Evolutionary conservation across 1,140 invertebrate species (phyloP), one percentile per base, ranked within the genome.

Genomic region (Apis laboriosa): DNA sequence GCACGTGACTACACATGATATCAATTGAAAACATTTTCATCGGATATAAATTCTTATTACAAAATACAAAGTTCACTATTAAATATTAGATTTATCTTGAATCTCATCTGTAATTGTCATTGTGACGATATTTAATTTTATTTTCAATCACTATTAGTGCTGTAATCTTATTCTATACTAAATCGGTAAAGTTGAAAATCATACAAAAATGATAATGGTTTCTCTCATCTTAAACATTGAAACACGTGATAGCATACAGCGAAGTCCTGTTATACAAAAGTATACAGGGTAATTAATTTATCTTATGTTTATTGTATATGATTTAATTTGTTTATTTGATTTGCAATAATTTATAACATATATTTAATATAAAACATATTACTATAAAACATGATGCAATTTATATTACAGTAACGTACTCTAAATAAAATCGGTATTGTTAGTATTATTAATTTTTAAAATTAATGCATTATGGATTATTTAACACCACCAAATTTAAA

Each of bases 401-500:
- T 73, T 13, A 17, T 68, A 51, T 60, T 17, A 24, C 17, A 24
- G 17, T 51, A 51, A 21, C 1, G 4, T 56, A 9, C 43, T 70
- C 43, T 13, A 51, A 75, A 43, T 12, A 58, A 76, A 7, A 49
- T 60, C 19, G 12, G 34, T 8, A 12, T 43, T 73, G 9, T 13
- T 58, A 9, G 8, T 8, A 51, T 53, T 19, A 24, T 72, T 34
- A 24, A 21, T 19, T 28, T 73, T 43, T 9, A 64, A 24, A 43
- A 76, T 17, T 15, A 28, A 15, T 56, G 24, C 15, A 34, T n/a
- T 21, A 87, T 88, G 86, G 49, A 63, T 1, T 4, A 9, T n/a
- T 68, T 72, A 34, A 51, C 87, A 1, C 61, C 86, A 66, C 89
- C 92, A 1, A 92, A 92, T 76, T 80, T 86, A 72, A 92, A 92